These are phyloP conservation scores for Orgyia antiqua DNA, from an alignment of 2,888 invertebrate genomes.

Conservation along the genomic window DNA sequence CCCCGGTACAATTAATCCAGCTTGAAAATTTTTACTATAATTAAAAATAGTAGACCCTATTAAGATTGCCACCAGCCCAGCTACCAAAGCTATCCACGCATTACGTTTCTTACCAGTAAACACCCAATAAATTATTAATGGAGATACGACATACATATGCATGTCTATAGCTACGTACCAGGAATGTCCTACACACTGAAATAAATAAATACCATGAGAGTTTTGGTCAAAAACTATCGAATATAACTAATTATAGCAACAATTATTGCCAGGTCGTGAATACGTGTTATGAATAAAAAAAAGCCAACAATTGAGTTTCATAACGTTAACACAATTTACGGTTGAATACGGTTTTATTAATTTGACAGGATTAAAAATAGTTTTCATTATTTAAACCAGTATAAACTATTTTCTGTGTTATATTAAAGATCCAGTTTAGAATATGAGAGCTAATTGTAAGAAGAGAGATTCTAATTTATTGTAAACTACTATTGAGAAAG, in stretches of 20 bases:
- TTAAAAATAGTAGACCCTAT: constrained; percentile 18
- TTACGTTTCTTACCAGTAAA: constrained; percentile 23
- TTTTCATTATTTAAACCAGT: too few species aligned
- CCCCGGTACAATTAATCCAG: constrained; percentile 9
- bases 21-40: constrained; percentile 15
- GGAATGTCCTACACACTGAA: constrained; percentile 40
- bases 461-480: too few species aligned
- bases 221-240: background rate
- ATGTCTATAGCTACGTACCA: constrained; percentile 44
- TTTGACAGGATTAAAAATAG: too few species aligned
- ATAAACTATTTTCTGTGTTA: too few species aligned
- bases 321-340: too few species aligned
- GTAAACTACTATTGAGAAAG: too few species aligned
- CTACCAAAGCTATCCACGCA: constrained; percentile 34
- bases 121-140: constrained; percentile 40
- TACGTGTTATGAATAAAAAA: too few species aligned
- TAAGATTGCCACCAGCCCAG: constrained; percentile 13
- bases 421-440: too few species aligned
- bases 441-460: too few species aligned
- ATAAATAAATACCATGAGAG: constrained; percentile 6
- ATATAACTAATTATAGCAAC: background rate
- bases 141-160: constrained; percentile 43
- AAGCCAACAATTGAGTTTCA: too few species aligned
- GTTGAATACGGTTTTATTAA: too few species aligned
- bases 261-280: background rate